These are phyloP conservation scores for Psilanteris sp. DNA, from an alignment of 1,140 invertebrate genomes.

Conservation along the genomic window DNA sequence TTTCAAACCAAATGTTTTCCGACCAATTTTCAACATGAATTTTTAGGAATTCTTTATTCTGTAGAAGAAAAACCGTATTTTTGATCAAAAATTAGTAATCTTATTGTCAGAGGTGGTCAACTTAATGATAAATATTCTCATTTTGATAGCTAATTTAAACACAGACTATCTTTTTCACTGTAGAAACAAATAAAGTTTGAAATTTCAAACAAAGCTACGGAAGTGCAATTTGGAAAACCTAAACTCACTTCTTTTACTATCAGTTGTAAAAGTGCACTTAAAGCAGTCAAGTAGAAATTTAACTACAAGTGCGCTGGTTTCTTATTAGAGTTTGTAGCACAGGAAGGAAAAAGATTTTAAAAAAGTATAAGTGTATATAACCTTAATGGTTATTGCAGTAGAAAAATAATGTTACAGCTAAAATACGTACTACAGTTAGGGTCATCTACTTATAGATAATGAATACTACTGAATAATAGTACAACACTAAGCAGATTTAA, in stretches of 20 bases:
- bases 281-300: slow-evolving; percentile 54
- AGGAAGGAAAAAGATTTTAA: slow-evolving; percentile 17
- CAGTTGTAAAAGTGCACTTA: slow-evolving; percentile 54
- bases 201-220: slow-evolving; percentile 40
- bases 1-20: too few species aligned
- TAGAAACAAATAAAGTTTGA: slow-evolving; percentile 41
- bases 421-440: slow-evolving; percentile 17
- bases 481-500: slow-evolving; percentile 11
- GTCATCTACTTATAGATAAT: slow-evolving; percentile 36
- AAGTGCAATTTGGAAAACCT: slow-evolving; percentile 42
- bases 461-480: slow-evolving; percentile 22
- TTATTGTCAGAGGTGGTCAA: too few species aligned
- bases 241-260: slow-evolving; percentile 51
- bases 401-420: slow-evolving; percentile 22
- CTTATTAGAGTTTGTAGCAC: slow-evolving; percentile 31
- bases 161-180: slow-evolving; percentile 8
- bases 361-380: slow-evolving; percentile 45
- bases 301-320: slow-evolving; percentile 42
- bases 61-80: too few species aligned
- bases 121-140: too few species aligned
- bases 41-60: too few species aligned
- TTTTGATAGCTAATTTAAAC: slow-evolving; percentile 20
- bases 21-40: too few species aligned
- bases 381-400: slow-evolving; percentile 49
- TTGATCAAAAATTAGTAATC: too few species aligned